Percentiles rank a stretch among this genome's conserved stretches.
These are phyloP conservation scores for Connochaetes taurinus DNA, from an alignment of 2,113 vertebrate species.

Conservation along the genomic window DNA sequence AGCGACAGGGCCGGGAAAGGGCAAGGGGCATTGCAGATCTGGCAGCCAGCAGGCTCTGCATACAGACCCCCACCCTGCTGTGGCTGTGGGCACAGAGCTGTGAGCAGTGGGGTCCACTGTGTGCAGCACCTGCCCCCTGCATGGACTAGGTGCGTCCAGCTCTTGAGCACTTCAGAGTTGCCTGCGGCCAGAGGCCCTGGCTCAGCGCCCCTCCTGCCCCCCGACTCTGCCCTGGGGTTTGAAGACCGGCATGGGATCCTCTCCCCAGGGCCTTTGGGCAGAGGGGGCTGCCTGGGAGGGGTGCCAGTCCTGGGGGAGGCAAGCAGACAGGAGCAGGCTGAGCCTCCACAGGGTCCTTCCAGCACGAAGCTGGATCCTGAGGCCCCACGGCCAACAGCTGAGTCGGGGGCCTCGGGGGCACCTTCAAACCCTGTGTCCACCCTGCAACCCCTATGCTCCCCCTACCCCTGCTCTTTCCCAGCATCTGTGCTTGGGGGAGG, in stretches of 20 bases:
- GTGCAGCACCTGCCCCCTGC: accelerated
- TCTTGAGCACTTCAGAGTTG: accelerated
- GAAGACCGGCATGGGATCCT: accelerated
- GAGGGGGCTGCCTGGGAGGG: not conserved
- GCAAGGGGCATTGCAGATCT: too few species aligned
- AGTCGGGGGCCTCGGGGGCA: not conserved
- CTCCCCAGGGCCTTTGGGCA: not conserved
- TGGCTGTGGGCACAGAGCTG: accelerated
- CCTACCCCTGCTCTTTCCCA: not conserved
- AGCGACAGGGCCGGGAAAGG: too few species aligned
- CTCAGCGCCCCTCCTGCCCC: accelerated
- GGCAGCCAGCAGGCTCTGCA: not conserved
- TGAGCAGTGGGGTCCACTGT: accelerated
- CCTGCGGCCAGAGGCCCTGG: too few species aligned
- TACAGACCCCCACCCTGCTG: not conserved
- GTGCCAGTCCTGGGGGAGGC: accelerated
- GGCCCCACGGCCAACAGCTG: accelerated
- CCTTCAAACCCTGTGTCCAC: not conserved
- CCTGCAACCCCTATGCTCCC: too few species aligned
- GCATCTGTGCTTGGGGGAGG: accelerated
- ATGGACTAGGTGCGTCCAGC: not conserved
- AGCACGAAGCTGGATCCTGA: not conserved
- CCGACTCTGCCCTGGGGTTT: not conserved
- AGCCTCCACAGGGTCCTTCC: not conserved
- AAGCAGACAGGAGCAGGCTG: not conserved